Base-by-base conservation (phyloP, 2,113 vertebrate species). In the Lucifuga dentata region DNA sequence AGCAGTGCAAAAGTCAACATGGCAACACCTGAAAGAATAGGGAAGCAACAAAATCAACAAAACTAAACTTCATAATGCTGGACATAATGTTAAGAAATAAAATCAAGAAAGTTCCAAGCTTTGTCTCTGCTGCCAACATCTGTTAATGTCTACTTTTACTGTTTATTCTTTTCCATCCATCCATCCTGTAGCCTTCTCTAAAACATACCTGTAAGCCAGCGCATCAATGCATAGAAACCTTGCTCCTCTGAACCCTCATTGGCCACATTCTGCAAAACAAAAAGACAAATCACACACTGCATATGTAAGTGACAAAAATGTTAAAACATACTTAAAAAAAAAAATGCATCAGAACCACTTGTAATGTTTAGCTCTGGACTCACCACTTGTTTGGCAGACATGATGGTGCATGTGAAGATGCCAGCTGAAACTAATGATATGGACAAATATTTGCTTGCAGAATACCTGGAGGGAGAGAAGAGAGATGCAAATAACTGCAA, bases 311-410 rank as follows among this genome's bases (percentile, higher is more conserved):
- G 6, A 10, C 23, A 19, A 36, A 20, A 4, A 21, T 9, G 24
- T 43, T 16, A n/a, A n/a, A n/a, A n/a, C n/a, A n/a, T n/a, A n/a
- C n/a, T n/a, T n/a, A n/a, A n/a, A n/a, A n/a, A n/a, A n/a, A n/a
- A n/a, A n/a, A n/a, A n/a, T n/a, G n/a, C n/a, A n/a, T n/a, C n/a
- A n/a, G n/a, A n/a, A n/a, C n/a, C n/a, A 21, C 9, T 13, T 1
- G 39, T 3, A 57, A 43, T 0, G n/a, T 19, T 48, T 19, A 24
- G 26, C 41, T 12, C 40, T 52, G 17, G 5, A 58, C 95, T 97
- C 94, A 99, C 98, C 96, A 99, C 94, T 93, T 99, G 95, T 72
- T 93, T 96, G 8, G 98, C 98, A 57, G 98, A 99, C 98, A 98
- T 98, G 63, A 97, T 90, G 15, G 97, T 99, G 91, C 98, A 99